A percentile compares a stretch with the other conserved stretches of the same genome.
These are phyloP conservation scores for Acanthis flammea DNA, from an alignment of 2,797 vertebrate species.

Conservation along the genomic window DNA sequence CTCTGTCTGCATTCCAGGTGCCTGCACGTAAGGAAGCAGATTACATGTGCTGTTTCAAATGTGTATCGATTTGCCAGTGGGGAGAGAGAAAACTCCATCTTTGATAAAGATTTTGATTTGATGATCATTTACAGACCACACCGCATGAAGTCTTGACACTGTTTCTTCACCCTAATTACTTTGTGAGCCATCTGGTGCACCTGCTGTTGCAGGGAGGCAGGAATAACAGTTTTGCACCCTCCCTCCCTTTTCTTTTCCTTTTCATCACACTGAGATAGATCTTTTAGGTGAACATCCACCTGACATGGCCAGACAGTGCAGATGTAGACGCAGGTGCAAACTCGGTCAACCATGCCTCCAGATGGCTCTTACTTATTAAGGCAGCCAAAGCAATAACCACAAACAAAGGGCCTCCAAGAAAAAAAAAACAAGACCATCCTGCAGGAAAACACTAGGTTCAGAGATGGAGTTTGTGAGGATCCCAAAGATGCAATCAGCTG, in stretches of 20 bases:
- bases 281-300: conserved; percentile 65
- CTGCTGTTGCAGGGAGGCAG: conserved; percentile 61
- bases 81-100: conserved; percentile 21
- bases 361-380: conserved; percentile 69
- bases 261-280: conserved; percentile 57
- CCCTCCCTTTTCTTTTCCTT: conserved; percentile 37
- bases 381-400: conserved; percentile 57
- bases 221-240: conserved; percentile 49
- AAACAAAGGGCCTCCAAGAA: conserved; percentile 41
- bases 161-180: conserved; percentile 63
- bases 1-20: conserved; percentile 28
- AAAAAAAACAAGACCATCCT: background rate
- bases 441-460: conserved; percentile 27
- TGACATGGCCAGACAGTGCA: conserved; percentile 61
- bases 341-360: conserved; percentile 60
- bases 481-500: conserved; percentile 16
- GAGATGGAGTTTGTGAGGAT: conserved; percentile 19
- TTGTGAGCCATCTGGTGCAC: conserved; percentile 66
- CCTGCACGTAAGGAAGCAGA: background rate
- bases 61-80: conserved; percentile 26
- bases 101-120: conserved; percentile 46
- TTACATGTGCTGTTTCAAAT: conserved; percentile 7
- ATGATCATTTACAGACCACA: conserved; percentile 52
- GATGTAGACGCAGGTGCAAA: conserved; percentile 66
- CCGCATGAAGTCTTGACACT: conserved; percentile 40